Percentiles rank a stretch among this genome's conserved stretches.
Conservation (phyloP, 2,113 vertebrate genomes). For the Agapornis roseicollis region DNA sequence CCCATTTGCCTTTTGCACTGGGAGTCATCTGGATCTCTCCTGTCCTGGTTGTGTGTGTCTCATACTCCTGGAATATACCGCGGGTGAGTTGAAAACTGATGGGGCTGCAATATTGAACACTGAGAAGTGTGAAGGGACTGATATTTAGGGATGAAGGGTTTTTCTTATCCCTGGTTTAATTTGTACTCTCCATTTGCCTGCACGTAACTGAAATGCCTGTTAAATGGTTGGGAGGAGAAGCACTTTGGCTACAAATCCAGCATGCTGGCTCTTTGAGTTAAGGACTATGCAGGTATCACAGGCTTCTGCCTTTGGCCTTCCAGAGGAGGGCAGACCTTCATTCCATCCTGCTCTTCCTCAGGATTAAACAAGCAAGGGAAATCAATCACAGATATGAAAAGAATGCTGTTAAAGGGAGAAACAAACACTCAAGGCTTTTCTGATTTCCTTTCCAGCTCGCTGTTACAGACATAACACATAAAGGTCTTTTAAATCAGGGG, state of each 20-base stretch:
- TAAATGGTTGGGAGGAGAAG: background rate
- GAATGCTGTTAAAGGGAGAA: background rate
- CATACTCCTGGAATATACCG: background rate
- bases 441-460: background rate
- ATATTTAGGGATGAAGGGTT: background rate
- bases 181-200: slow-evolving; percentile 8
- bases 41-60: background rate
- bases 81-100: background rate
- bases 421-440: background rate
- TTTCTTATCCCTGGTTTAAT: background rate
- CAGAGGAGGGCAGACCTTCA: background rate
- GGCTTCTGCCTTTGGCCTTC: background rate
- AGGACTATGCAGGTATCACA: background rate
- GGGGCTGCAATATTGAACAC: background rate
- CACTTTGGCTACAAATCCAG: background rate
- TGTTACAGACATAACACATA: background rate
- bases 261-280: background rate
- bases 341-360: background rate
- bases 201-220: background rate
- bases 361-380: background rate
- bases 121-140: background rate
- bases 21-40: background rate
- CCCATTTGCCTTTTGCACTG: background rate
- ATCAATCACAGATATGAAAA: background rate
- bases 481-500: background rate